Evolutionary conservation across 2,113 vertebrate genomes (phyloP).

Genomic region (Chaetodon auriga): DNA sequence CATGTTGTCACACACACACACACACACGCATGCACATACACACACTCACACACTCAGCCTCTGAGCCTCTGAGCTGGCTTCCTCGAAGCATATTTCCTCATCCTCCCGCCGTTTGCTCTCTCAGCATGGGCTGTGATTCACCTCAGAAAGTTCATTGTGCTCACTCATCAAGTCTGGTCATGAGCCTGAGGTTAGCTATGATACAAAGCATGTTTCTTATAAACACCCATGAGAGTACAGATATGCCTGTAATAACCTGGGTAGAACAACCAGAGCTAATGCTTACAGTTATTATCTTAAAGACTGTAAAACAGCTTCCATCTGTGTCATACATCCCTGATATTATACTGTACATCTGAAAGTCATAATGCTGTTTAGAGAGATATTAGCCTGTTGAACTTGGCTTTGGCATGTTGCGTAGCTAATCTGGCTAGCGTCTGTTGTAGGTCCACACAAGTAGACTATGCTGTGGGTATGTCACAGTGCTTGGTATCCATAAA

Average conservation of each 20-base stretch:
- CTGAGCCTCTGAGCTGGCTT: background rate
- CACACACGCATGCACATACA: background rate
- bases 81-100: background rate
- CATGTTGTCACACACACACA: background rate
- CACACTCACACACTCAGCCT: background rate
- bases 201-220: background rate
- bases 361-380: background rate
- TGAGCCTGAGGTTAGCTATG: background rate
- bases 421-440: too few relatives aligned
- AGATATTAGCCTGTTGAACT: background rate
- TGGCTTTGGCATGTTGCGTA: too few relatives aligned
- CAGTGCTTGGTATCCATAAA: too few relatives aligned
- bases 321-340: background rate
- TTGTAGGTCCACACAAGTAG: too few relatives aligned
- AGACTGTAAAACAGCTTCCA: background rate
- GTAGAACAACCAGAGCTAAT: background rate
- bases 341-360: background rate
- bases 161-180: constrained; percentile 12
- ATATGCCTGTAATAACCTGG: background rate
- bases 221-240: background rate
- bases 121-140: background rate
- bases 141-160: constrained; percentile 14
- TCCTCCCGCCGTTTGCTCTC: constrained; percentile 8
- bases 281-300: background rate
- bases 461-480: too few relatives aligned